Conservation (phyloP, 2,797 vertebrate genomes). For the Astyanax mexicanus region DNA sequence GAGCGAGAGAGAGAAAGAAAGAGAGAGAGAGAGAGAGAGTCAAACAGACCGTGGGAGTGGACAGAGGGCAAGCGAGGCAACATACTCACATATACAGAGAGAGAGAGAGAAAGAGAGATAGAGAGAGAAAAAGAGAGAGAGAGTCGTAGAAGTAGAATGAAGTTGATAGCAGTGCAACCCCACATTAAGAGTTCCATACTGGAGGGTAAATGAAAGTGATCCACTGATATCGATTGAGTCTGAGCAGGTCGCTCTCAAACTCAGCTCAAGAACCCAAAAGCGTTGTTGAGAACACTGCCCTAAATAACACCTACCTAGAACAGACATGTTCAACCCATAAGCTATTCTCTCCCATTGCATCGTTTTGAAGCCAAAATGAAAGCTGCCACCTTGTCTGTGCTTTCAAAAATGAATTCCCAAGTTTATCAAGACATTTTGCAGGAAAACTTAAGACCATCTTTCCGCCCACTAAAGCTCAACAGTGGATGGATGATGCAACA, state of each 20-base stretch:
- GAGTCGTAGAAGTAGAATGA: background rate
- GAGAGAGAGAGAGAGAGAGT: conserved; percentile 49
- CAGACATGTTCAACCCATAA: no score
- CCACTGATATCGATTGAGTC: conserved; percentile 32
- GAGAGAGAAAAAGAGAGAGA: conserved; percentile 20
- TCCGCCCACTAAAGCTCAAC: no score
- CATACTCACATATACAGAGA: conserved; percentile 35
- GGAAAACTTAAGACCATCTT: no score
- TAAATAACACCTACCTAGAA: background rate
- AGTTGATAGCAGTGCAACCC: background rate
- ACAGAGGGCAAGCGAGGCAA: conserved; percentile 30
- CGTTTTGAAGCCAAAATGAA: no score
- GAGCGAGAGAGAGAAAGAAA: conserved; percentile 54
- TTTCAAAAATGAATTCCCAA: no score
- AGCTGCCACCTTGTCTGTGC: no score
- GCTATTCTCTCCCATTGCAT: no score
- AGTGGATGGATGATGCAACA: no score
- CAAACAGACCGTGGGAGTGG: conserved; percentile 51
- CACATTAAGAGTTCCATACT: background rate
- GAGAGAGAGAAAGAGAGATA: conserved; percentile 1
- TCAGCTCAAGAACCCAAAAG: conserved; percentile 4
- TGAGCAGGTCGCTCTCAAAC: conserved; percentile 21
- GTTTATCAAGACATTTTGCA: no score
- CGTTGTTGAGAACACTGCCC: conserved; percentile 10
- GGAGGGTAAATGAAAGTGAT: background rate